These are phyloP conservation scores for Spisula subtruncata DNA, from an alignment of 2,888 invertebrate species.

Conservation along the genomic window DNA sequence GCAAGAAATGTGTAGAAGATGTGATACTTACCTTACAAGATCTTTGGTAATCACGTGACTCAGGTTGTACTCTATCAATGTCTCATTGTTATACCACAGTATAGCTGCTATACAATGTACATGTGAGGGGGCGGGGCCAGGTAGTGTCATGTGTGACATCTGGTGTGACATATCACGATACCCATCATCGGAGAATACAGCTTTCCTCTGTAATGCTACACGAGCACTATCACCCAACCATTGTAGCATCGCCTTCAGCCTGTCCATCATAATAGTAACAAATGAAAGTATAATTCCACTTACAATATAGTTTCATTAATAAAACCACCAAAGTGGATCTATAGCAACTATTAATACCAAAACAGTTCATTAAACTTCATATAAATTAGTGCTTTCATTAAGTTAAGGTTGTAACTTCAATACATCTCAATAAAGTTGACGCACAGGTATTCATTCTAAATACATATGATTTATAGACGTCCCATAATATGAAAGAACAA, in stretches of 20 bases:
- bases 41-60: slow-evolving; percentile 92
- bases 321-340: too few species aligned
- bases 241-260: slow-evolving; percentile 89
- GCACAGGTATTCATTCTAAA: too few species aligned
- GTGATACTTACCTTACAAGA: slow-evolving; percentile 90
- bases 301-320: too few species aligned
- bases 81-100: slow-evolving; percentile 90
- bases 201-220: slow-evolving; percentile 79
- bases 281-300: too few species aligned
- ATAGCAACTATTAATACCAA: too few species aligned
- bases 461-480: too few species aligned
- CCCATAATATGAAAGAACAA: too few species aligned
- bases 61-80: slow-evolving; percentile 89
- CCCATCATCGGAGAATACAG: slow-evolving; percentile 69
- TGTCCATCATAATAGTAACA: slow-evolving; percentile 53
- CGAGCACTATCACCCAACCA: slow-evolving; percentile 92
- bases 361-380: too few species aligned
- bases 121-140: slow-evolving; percentile 85
- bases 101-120: slow-evolving; percentile 94
- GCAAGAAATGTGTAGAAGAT: too few species aligned
- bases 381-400: too few species aligned
- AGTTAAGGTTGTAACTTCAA: too few species aligned
- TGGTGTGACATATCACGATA: slow-evolving; percentile 67
- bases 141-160: slow-evolving; percentile 67
- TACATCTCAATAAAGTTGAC: too few species aligned